Conservation (phyloP, 2,797 vertebrate species). For the Dermochelys coriacea region DNA sequence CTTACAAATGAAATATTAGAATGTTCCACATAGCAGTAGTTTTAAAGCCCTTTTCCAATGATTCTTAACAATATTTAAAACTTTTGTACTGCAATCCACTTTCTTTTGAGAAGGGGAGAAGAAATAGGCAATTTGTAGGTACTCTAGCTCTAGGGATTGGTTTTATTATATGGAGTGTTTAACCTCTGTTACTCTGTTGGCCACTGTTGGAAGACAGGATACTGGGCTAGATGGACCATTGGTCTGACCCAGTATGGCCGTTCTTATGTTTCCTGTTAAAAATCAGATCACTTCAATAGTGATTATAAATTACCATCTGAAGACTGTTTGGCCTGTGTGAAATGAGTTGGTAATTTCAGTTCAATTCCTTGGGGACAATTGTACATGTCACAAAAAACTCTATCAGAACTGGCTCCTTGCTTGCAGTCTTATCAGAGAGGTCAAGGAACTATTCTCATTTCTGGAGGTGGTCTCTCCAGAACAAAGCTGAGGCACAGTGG, state of each 20-base stretch:
- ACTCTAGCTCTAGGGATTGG: not conserved
- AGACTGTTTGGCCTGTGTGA: not conserved
- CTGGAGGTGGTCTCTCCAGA: slow-evolving; percentile 34
- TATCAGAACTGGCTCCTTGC: not conserved
- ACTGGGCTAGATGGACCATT: not conserved
- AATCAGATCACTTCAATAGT: slow-evolving; percentile 10
- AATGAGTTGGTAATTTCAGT: not conserved
- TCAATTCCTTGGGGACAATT: not conserved
- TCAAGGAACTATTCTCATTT: not conserved
- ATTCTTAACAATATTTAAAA: slow-evolving; percentile 18
- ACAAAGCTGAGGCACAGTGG: not conserved
- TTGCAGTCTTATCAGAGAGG: not conserved
- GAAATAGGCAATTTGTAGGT: not conserved
- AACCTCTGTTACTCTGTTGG: not conserved
- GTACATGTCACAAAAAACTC: not conserved
- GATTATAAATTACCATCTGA: slow-evolving; percentile 25
- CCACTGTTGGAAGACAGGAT: not conserved
- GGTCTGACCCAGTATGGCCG: not conserved
- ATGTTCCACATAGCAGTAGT: slow-evolving; percentile 44
- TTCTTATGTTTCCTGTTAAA: not conserved
- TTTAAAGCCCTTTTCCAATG: slow-evolving; percentile 47
- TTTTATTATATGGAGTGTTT: not conserved
- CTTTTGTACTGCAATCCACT: not conserved
- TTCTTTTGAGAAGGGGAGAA: slow-evolving; percentile 11
- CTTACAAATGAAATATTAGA: slow-evolving; percentile 61